Evolutionary conservation across 2,797 vertebrate species (phyloP), one percentile per base, ranked within the genome.

Genomic region (Anguilla obscura): DNA sequence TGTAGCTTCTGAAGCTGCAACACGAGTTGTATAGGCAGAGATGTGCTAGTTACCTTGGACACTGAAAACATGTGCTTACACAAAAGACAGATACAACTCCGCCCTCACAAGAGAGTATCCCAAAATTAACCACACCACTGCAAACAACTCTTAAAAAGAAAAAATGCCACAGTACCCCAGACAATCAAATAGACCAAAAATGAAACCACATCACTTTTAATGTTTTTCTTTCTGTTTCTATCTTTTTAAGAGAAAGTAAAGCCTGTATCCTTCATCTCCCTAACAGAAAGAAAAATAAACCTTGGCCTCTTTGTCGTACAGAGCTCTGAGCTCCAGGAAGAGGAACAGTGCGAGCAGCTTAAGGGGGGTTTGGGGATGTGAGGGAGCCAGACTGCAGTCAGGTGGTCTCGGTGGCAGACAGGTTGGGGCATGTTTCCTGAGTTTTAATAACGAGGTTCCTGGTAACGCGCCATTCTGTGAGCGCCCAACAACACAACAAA

Each of bases 371-470:
- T 24, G 24, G 21, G 40, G 79, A 50, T 50, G 86, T 58, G 54
- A 86, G 87, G 66, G 16, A 76, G 56, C 87, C 30, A 86, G 54
- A 66, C 87, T 87, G 89, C 69, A 52, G 79, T 80, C 83, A 86
- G 79, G 60, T 56, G 89, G 83, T 60, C 14, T 27, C 40, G 60
- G 85, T 56, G 85, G 48, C 80, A 40, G 87, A 88, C 90, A 89
- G 86, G 90, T 88, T 83, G 21, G 56, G 79, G 87, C 90, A 86
- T 54, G 90, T 79, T 85, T 82, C 69, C 69, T 54, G 85, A 80
- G 27, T 56, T 50, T 16, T 27, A 87, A 69, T 84, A n/a, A 90
- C 87, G 85, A 60, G 86, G 56, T 87, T 86, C 87, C 85, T 87
- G 60, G 89, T 87, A 88, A 89, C 90, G 4, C 36, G 40, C n/a